Base-by-base conservation (phyloP, 1,140 invertebrate species). In the Drosophila dunni region DNA sequence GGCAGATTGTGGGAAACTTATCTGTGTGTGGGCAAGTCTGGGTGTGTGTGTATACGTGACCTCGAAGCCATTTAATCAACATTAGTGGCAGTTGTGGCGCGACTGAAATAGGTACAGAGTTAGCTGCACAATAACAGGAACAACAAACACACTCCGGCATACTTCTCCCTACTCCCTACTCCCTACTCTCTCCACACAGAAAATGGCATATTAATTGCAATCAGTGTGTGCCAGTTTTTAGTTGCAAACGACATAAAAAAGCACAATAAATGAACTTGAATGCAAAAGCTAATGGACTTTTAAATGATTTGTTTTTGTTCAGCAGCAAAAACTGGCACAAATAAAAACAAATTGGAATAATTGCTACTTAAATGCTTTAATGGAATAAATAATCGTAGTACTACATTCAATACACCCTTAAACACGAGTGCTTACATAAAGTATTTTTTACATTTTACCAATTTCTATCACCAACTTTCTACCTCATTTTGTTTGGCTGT, bases 171-270 rank as follows among this genome's bases (percentile, higher is more conserved):
- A 6, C 24, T 29, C 0, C n/a, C n/a, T 44, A 29, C 24, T 29
- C 24, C 24, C 24, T 29, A 6, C 24, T 29, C 0, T 29, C 6
- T 1, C 3, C 2, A 29, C 24, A 29, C 20, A 75, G 44, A 57
- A 83, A 83, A 83, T 83, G 73, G 81, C 73, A 68, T 79, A 82
- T 83, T 83, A 84, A 83, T 84, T 80, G 76, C 64, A 65, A 67
- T 75, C 71, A 64, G 76, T 72, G 68, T 68, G 58, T 40, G 48
- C 10, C 40, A 20, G 48, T 62, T 74, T 79, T 67, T 58, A 74
- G 64, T 48, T 56, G 56, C 48, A 33, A 71, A 45, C 68, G 69
- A 58, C 38, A 70, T 38, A 34, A 50, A 71, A 72, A 64, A 58
- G 50, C 48, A 53, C 42, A 72, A 46, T 71, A 71, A 79, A 76